Evolutionary conservation across 2,888 invertebrate genomes (phyloP).

Genomic region (Gastracanthus pulcherrimus): DNA sequence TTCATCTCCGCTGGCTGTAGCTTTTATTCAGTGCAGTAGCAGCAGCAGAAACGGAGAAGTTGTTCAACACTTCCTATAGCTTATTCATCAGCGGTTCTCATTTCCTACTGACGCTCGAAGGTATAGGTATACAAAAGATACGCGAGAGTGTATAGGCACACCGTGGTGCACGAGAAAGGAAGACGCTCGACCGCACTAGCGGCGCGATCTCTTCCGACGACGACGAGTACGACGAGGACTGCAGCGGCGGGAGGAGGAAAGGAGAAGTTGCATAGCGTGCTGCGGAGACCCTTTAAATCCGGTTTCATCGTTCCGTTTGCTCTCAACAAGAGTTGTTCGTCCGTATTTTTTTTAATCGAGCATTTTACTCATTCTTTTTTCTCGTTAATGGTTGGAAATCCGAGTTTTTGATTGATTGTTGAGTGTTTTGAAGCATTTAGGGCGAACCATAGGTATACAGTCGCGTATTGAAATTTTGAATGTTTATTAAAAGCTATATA

Average conservation of each 20-base stretch:
- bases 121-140: background rate
- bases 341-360: background rate
- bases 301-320: background rate
- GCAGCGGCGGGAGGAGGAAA: no score
- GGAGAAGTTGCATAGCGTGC: no score
- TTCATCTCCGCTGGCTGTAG: background rate
- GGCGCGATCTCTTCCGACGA: conserved; percentile 10
- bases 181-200: conserved; percentile 37
- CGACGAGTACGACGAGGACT: background rate
- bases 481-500: no score
- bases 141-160: background rate
- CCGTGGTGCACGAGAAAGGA: conserved; percentile 7
- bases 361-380: background rate
- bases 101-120: no score
- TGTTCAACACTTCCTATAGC: conserved; percentile 37
- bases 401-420: background rate
- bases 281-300: conserved; percentile 1
- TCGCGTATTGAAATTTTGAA: no score
- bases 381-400: background rate
- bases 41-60: no score
- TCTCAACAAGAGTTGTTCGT: background rate
- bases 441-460: no score
- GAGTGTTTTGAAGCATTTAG: no score
- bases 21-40: no score
- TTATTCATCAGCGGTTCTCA: conserved; percentile 13